phyloP scores from a whole-genome alignment of 2,888 invertebrate species.

The Nephrotoma guestfalica region DNA sequence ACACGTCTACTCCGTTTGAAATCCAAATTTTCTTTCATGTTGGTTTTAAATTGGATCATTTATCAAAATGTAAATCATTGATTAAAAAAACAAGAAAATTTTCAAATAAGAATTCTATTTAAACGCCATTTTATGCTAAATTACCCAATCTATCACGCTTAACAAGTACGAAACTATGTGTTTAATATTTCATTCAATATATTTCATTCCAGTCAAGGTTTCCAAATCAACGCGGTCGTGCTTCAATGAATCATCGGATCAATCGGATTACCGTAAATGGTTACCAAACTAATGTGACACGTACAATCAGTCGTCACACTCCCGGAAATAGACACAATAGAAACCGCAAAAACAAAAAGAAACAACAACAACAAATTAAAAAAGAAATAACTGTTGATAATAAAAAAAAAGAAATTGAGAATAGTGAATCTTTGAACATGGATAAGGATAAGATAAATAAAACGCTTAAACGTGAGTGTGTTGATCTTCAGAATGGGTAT shows the following conservation, averaged over 20 bases:
- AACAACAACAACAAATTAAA: conserved; percentile 2
- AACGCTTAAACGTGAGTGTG: conserved; percentile 6
- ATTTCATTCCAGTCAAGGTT: conserved; percentile 11
- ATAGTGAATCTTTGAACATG: neutral
- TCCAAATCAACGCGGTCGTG: conserved; percentile 10
- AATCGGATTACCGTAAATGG: neutral
- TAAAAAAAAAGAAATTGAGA: conserved; percentile 5
- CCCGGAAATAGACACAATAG: conserved; percentile 11
- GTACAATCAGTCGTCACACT: conserved; percentile 13
- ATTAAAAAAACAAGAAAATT: too few relatives aligned
- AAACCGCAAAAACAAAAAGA: conserved; percentile 13
- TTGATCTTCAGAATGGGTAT: conserved; percentile 17
- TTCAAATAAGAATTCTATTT: neutral
- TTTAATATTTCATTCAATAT: neutral
- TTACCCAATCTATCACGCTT: too few relatives aligned
- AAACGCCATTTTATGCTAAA: neutral
- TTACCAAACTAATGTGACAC: conserved; percentile 9
- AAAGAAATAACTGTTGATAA: conserved; percentile 6
- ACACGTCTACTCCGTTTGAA: too few relatives aligned
- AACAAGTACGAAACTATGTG: too few relatives aligned
- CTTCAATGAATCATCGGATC: conserved; percentile 8
- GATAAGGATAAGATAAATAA: neutral
- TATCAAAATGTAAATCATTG: too few relatives aligned
- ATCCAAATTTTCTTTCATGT: too few relatives aligned
- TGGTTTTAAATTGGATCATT: too few relatives aligned